phyloP scores from a whole-genome alignment of 2,888 invertebrate genomes.

The Cheilosia vulpina region DNA sequence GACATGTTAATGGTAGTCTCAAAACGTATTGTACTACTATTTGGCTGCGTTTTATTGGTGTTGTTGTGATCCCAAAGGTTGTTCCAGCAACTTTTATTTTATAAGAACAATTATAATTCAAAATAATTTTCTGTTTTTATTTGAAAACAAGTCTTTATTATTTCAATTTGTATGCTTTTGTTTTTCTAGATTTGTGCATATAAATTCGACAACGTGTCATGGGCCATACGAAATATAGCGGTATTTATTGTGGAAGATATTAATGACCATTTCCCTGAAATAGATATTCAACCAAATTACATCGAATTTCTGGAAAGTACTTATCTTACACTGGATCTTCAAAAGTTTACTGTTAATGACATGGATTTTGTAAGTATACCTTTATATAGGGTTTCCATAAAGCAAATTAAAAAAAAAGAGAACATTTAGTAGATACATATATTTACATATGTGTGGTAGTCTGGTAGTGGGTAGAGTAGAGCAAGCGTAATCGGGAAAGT shows the following conservation, averaged over 20 bases:
- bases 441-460: no score
- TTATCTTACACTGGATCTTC: conserved; percentile 84
- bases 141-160: neutral
- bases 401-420: no score
- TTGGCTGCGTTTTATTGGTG: no score
- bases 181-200: conserved; percentile 83
- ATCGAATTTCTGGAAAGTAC: conserved; percentile 85
- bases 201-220: conserved; percentile 81
- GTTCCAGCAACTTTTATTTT: no score
- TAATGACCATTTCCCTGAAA: conserved; percentile 88
- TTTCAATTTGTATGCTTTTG: neutral
- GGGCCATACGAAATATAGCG: conserved; percentile 81
- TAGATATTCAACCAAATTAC: conserved; percentile 81
- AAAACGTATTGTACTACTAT: no score
- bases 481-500: no score
- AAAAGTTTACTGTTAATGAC: conserved; percentile 85
- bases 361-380: conserved; percentile 84
- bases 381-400: no score
- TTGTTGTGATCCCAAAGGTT: no score
- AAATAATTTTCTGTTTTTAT: neutral
- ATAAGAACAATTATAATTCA: no score
- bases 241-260: conserved; percentile 85
- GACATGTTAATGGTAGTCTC: no score
- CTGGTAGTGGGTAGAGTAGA: no score
- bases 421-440: no score